Base-by-base conservation (phyloP, 1,140 invertebrate genomes). In the Panulirus ornatus region DNA sequence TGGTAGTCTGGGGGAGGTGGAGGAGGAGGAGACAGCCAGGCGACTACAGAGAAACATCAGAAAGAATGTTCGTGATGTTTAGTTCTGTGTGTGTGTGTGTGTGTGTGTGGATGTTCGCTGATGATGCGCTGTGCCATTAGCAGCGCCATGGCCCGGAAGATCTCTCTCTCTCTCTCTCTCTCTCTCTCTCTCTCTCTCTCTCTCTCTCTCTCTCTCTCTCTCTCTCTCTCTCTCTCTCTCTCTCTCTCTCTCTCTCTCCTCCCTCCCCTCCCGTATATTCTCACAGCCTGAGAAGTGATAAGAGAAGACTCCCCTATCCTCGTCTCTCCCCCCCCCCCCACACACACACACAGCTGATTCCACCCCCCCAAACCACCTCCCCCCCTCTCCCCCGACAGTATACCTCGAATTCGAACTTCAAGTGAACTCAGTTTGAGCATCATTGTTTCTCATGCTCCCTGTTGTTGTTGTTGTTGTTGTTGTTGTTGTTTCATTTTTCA, bases 401-500 rank as follows among this genome's bases (percentile, higher is more conserved):
- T 11, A 8, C 34, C 22, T 22, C 22, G 34, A 22, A 38, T 36
- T 36, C 70, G 9, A 14, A 3, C 27, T 73, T 73, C n/a, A n/a
- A n/a, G n/a, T n/a, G n/a, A n/a, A n/a, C n/a, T n/a, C n/a, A n/a
- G n/a, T n/a, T n/a, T n/a, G n/a, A n/a, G n/a, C n/a, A 38, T 73
- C 70, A 73, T 73, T 73, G 36, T 73, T 58, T 38, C 34, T 73
- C 70, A 19, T 30, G 27, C 34, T 73, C 42, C 34, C 70, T 36
- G 70, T 73, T 73, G 42, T 73, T 73, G 70, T 38, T 73, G 36
- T 73, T 73, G 34, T 36, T 27, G 27, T 63, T 27, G 14, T 38
- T 73, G 2, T 11, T 73, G 70, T 73, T 38, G 11, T 58, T 58
- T 58, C 51, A 58, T 22, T 22, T 58, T 58, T 22, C 51, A 58